phyloP scores from a whole-genome alignment of 2,797 vertebrate species.

The Choloepus didactylus region DNA sequence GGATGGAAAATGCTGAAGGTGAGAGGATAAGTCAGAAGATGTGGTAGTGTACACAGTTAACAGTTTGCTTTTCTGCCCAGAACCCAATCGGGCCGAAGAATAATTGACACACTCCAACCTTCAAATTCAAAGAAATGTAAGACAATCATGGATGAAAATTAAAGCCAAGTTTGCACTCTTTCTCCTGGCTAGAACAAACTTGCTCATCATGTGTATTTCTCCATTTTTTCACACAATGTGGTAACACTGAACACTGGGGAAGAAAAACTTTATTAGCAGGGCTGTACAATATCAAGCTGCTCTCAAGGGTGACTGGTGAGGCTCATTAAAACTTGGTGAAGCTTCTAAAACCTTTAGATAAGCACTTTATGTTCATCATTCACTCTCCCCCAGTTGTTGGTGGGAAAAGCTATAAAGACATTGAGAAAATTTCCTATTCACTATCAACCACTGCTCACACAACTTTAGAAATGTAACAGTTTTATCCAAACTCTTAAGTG shows the following conservation, averaged over 20 bases:
- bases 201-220: not conserved
- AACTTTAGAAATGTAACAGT: not conserved
- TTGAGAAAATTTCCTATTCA: not conserved
- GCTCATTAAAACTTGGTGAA: slow-evolving; percentile 62
- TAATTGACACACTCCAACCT: not conserved
- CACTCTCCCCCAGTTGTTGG: slow-evolving; percentile 30
- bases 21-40: not conserved
- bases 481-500: not conserved
- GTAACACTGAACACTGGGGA: not conserved
- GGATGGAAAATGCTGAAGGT: not conserved
- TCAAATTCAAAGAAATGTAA: not conserved
- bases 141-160: not conserved
- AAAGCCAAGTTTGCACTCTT: not conserved
- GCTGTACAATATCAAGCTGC: slow-evolving; percentile 18
- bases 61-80: not conserved
- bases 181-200: not conserved
- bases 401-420: slow-evolving; percentile 19
- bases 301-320: slow-evolving; percentile 49
- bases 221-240: not conserved
- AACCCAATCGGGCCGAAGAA: not conserved
- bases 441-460: not conserved
- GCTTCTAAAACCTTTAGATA: slow-evolving; percentile 43
- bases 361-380: slow-evolving; percentile 38
- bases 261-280: slow-evolving; percentile 7
- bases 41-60: not conserved